phyloP scores from a whole-genome alignment of 2,113 vertebrate genomes.

The Anhinga anhinga region DNA sequence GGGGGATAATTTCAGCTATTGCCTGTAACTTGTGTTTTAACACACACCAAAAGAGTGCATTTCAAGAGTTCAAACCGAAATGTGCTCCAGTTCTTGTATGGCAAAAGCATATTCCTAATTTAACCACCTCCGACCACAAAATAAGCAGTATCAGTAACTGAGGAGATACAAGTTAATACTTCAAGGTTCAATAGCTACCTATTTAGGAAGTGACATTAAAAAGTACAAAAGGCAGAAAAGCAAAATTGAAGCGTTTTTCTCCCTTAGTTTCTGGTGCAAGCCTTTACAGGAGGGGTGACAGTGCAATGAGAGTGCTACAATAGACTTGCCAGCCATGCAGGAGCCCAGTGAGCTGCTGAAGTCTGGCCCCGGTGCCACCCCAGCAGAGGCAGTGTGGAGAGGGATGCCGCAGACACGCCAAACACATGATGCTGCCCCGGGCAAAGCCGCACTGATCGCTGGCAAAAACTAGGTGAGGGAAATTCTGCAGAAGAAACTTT shows the following conservation, averaged over 20 bases:
- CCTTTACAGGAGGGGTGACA: not conserved
- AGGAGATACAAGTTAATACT: not conserved
- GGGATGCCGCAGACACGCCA: not conserved
- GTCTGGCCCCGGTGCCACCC: too few relatives aligned
- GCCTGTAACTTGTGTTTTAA: not conserved
- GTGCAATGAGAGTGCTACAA: not conserved
- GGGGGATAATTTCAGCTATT: not conserved
- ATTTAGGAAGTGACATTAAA: not conserved
- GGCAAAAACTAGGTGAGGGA: not conserved
- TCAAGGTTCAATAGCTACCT: not conserved
- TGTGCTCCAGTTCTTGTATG: not conserved
- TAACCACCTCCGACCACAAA: not conserved
- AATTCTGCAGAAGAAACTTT: not conserved
- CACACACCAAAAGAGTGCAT: not conserved
- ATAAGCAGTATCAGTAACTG: not conserved
- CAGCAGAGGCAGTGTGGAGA: fast-evolving
- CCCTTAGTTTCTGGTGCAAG: not conserved
- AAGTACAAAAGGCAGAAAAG: not conserved
- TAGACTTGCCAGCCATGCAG: not conserved
- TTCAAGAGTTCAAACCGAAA: not conserved
- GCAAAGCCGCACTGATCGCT: not conserved
- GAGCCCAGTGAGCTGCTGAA: not conserved
- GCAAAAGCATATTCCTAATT: not conserved
- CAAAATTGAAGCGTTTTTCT: not conserved
- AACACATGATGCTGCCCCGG: fast-evolving